Percentiles rank a stretch among this genome's conserved stretches.
Evolutionary conservation across 2,888 invertebrate genomes (phyloP).

Genomic region (Pegoplata infirma): DNA sequence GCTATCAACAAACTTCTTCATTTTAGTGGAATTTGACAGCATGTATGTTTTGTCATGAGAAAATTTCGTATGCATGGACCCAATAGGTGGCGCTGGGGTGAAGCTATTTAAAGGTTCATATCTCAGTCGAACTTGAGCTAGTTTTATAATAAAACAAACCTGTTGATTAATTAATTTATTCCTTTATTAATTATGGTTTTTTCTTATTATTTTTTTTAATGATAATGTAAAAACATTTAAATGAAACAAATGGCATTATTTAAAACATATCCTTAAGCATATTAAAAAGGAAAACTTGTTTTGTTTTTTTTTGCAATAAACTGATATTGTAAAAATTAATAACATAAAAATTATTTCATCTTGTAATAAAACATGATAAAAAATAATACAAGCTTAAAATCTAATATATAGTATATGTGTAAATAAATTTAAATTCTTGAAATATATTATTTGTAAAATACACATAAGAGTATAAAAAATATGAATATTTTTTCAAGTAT

Average conservation of each 20-base stretch:
- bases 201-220: slow-evolving; percentile 13
- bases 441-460: too few relatives aligned
- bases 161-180: slow-evolving; percentile 8
- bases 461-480: background rate
- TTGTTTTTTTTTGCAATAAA: slow-evolving; percentile 6
- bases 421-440: background rate
- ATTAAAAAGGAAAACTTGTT: background rate
- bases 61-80: too few relatives aligned
- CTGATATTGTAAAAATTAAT: slow-evolving; percentile 14
- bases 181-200: slow-evolving; percentile 9
- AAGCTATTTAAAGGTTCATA: too few relatives aligned
- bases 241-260: slow-evolving; percentile 41
- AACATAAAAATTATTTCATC: slow-evolving; percentile 32
- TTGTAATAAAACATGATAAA: slow-evolving; percentile 19
- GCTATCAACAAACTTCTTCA: too few relatives aligned
- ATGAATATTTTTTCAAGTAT: slow-evolving; percentile 1
- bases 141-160: too few relatives aligned
- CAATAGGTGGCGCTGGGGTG: too few relatives aligned
- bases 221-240: slow-evolving; percentile 12
- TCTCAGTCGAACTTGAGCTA: too few relatives aligned
- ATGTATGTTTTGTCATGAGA: too few relatives aligned
- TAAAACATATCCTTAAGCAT: slow-evolving; percentile 25
- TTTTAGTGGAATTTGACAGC: too few relatives aligned
- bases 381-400: slow-evolving; percentile 33
- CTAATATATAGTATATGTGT: slow-evolving; percentile 6